Percentiles rank a stretch among this genome's conserved stretches.
phyloP scores from a whole-genome alignment of 2,113 vertebrate species.

The Tinamus guttatus region DNA sequence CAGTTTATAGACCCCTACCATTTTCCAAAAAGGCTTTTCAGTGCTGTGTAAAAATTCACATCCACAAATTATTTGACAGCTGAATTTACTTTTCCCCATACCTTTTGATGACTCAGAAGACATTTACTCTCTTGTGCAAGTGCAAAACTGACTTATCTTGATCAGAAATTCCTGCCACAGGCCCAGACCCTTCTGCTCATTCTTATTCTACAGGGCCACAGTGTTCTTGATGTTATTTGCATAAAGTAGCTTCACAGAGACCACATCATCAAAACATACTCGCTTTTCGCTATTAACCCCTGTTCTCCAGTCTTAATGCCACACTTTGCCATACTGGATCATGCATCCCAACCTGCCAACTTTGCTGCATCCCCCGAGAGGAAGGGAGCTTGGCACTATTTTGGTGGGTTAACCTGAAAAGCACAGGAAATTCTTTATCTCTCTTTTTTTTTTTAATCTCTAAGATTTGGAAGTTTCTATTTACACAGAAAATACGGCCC shows the following conservation, averaged over 20 bases:
- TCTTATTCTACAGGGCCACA: not conserved
- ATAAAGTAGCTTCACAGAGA: not conserved
- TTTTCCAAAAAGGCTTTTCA: not conserved
- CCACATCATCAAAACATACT: not conserved
- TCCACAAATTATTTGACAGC: not conserved
- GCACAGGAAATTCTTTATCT: not conserved
- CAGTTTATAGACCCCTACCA: fast-evolving
- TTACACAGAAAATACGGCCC: not conserved
- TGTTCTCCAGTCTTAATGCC: not conserved
- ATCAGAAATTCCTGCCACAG: not conserved
- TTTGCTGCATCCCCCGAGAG: not conserved
- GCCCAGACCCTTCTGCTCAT: not conserved
- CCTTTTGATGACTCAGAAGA: not conserved
- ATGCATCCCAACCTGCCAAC: fast-evolving
- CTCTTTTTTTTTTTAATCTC: no score
- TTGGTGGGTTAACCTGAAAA: not conserved
- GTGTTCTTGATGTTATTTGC: not conserved
- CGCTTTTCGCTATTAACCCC: not conserved
- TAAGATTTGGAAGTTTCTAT: not conserved
- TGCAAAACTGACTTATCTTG: not conserved
- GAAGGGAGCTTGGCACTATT: fast-evolving
- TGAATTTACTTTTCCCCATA: not conserved
- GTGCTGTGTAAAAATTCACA: not conserved
- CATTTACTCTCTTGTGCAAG: no score
- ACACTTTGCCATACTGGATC: fast-evolving